Evolutionary conservation across 1,140 invertebrate species (phyloP), one percentile per base, ranked within the genome.

Genomic region (Drosophila biarmipes): DNA sequence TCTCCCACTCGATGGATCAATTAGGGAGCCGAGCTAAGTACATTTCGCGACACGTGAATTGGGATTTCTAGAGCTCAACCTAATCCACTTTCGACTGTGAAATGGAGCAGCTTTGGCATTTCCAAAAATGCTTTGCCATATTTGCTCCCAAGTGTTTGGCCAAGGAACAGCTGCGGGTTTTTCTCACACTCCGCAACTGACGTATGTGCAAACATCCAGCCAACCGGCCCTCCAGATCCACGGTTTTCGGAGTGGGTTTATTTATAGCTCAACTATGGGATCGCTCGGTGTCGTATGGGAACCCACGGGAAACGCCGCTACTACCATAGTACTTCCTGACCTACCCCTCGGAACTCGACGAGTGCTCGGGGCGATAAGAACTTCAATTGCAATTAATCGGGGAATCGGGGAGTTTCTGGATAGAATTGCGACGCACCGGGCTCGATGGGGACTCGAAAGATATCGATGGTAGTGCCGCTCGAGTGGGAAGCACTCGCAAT

Each of bases 111-210:
- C 59, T 45, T 34, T 52, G 62, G 66, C 48, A 54, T 54, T 67
- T 51, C 55, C 55, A 35, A 45, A 62, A 66, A 61, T 64, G 37
- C 27, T 42, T 64, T 42, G 42, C 19, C 43, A 35, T 38, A n/a
- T 45, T 54, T 37, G 35, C 35, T 24, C 29, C 21, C 38, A 61
- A 62, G 15, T 53, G n/a, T 48, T 55, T 38, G 12, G 17, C 19
- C 10, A 38, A 69, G 66, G 21, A 42, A 81, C 79, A 81, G 79
- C 73, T 81, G 78, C 31, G 34, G 75, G 74, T 24, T 38, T 79
- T 84, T 84, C 71, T 80, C 80, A 74, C 52, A 61, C 31, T 62
- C 42, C 43, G 17, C 29, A 12, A 43, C 38, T 31, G 27, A 62
- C 21, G 27, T 21, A 19, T 15, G 10, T 29, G 19, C 15, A 38